Percentiles rank a stretch among this genome's conserved stretches.
Conservation (phyloP, 53 echinoderm and acorn worm species). For the Glandiceps talaboti region DNA sequence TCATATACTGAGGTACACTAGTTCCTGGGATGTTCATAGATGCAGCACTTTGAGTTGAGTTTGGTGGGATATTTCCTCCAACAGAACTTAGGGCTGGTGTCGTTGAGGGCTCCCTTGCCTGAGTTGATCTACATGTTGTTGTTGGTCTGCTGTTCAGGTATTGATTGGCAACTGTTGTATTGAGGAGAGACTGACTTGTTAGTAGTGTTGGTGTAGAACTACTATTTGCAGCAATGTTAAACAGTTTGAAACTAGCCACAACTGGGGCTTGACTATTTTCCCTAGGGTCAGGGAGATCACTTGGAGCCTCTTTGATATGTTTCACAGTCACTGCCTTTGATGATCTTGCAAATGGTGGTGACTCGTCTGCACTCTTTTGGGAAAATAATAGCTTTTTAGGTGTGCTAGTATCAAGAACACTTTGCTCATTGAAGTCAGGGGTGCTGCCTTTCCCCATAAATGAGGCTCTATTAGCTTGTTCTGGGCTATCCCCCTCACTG, state of each 20-base stretch:
- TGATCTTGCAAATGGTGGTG: background rate
- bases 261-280: background rate
- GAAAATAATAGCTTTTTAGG: background rate
- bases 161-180: slow-evolving; percentile 24
- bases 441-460: background rate
- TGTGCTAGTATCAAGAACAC: background rate
- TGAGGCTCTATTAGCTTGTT: background rate
- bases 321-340: background rate
- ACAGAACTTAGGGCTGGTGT: background rate
- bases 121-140: slow-evolving; percentile 11
- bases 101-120: background rate
- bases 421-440: background rate
- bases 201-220: slow-evolving; percentile 25
- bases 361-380: background rate
- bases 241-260: background rate
- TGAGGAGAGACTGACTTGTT: slow-evolving; percentile 45
- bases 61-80: background rate
- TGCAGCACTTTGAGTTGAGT: background rate
- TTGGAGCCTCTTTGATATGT: background rate
- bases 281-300: background rate
- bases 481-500: background rate
- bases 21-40: background rate
- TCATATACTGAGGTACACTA: background rate
- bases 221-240: background rate
- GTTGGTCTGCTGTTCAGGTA: slow-evolving; percentile 38